Evolutionary conservation across 2,797 vertebrate genomes (phyloP).

Genomic region (Avahi laniger): DNA sequence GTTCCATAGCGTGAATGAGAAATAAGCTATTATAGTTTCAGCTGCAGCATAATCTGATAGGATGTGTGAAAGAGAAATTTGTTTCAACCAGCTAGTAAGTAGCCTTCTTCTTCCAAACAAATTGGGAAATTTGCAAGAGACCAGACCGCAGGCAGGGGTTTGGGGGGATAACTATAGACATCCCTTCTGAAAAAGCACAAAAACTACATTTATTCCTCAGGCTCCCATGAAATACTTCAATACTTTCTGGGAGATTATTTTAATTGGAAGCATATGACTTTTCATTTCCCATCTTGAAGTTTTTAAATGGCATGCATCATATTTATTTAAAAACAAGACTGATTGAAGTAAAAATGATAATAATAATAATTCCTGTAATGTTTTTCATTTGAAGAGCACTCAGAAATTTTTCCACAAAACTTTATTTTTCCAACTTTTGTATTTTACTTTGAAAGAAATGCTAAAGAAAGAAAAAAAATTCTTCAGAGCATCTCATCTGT

Average conservation of each 20-base stretch:
- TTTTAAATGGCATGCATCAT: conserved; percentile 55
- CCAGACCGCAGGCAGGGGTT: background rate
- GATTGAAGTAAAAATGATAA: background rate
- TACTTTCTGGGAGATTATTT: conserved; percentile 19
- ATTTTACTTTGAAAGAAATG: conserved; percentile 9
- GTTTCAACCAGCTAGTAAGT: background rate
- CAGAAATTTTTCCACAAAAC: conserved; percentile 39
- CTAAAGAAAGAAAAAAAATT: background rate
- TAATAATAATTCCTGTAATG: background rate
- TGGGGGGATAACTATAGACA: background rate
- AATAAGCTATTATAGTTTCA: background rate
- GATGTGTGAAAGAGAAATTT: background rate
- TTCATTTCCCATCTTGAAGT: conserved; percentile 41
- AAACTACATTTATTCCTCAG: background rate
- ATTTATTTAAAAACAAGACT: conserved; percentile 51
- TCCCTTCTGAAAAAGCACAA: background rate
- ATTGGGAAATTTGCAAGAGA: background rate
- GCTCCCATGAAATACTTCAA: background rate
- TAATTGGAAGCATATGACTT: conserved; percentile 45
- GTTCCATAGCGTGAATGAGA: background rate
- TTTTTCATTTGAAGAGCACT: conserved; percentile 42
- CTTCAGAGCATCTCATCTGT: background rate
- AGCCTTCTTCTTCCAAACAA: background rate
- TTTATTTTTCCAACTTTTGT: conserved; percentile 43
- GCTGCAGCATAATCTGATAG: background rate